Percentiles rank a stretch among this genome's conserved stretches.
These are phyloP conservation scores for Lipophrys pholis DNA, from an alignment of 2,113 vertebrate species.

Conservation along the genomic window DNA sequence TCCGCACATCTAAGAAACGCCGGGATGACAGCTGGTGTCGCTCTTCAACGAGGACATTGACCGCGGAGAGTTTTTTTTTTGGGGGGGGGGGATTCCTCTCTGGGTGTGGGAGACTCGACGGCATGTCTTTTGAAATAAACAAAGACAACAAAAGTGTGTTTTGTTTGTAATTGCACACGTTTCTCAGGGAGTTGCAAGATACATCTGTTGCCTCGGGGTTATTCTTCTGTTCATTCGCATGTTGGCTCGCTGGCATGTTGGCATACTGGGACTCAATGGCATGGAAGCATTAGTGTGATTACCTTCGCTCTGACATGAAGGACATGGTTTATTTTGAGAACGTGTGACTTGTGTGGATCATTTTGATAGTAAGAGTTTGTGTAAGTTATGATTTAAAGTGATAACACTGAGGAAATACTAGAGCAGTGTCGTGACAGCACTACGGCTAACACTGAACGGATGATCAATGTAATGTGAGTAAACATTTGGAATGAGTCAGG, in stretches of 20 bases:
- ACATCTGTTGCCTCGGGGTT: not conserved
- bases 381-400: too few relatives aligned
- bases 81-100: not conserved
- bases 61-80: not conserved
- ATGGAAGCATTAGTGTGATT: too few relatives aligned
- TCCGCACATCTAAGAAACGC: not conserved
- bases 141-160: not conserved
- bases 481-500: too few relatives aligned
- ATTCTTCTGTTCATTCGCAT: not conserved
- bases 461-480: too few relatives aligned
- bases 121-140: not conserved
- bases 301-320: too few relatives aligned
- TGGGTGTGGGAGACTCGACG: not conserved
- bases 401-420: too few relatives aligned
- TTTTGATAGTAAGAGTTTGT: too few relatives aligned
- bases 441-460: too few relatives aligned
- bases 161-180: conserved; percentile 3
- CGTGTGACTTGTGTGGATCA: too few relatives aligned
- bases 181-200: not conserved
- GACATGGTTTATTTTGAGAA: too few relatives aligned
- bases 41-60: conserved; percentile 10
- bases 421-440: too few relatives aligned
- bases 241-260: not conserved
- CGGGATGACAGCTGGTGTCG: not conserved
- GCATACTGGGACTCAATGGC: too few relatives aligned